A percentile compares a stretch with the other conserved stretches of the same genome.
Evolutionary conservation across 2,797 vertebrate species (phyloP).

Genomic region (Hoplostethus mediterraneus): DNA sequence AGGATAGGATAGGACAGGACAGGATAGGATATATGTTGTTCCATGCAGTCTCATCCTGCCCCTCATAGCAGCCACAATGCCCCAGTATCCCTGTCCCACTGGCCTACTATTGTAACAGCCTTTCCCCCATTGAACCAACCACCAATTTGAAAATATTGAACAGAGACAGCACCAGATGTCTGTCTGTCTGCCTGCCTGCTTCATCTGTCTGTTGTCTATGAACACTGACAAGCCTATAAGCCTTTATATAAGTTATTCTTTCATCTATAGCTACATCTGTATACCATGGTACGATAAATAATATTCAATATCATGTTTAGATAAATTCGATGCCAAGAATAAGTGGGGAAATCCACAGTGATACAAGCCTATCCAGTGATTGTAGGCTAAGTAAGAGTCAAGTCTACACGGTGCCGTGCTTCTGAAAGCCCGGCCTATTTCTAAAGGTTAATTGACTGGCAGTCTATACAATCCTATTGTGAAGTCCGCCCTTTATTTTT

Average conservation of each 20-base stretch:
- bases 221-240: slow-evolving; percentile 36
- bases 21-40: slow-evolving; percentile 14
- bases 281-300: slow-evolving; percentile 31
- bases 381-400: slow-evolving; percentile 71
- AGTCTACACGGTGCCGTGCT: slow-evolving; percentile 56
- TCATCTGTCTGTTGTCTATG: slow-evolving; percentile 42
- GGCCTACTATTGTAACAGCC: slow-evolving; percentile 50
- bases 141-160: slow-evolving; percentile 66
- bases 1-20: background rate
- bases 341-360: slow-evolving; percentile 56
- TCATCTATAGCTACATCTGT: slow-evolving; percentile 6
- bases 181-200: slow-evolving; percentile 67
- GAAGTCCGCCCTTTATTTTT: slow-evolving; percentile 69
- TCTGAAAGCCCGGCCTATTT: slow-evolving; percentile 58
- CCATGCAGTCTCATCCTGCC: background rate
- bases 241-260: slow-evolving; percentile 2
- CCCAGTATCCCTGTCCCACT: slow-evolving; percentile 52
- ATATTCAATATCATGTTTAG: slow-evolving; percentile 52
- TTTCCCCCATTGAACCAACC: slow-evolving; percentile 36
- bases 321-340: slow-evolving; percentile 48
- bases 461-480: slow-evolving; percentile 80
- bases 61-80: slow-evolving; percentile 26
- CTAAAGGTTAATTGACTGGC: slow-evolving; percentile 84
- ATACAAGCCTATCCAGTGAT: slow-evolving; percentile 3
- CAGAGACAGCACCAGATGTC: slow-evolving; percentile 74